A percentile compares a stretch with the other conserved stretches of the same genome.
Conservation (phyloP, 2,797 vertebrate species). For the Eutrigla gurnardus region DNA sequence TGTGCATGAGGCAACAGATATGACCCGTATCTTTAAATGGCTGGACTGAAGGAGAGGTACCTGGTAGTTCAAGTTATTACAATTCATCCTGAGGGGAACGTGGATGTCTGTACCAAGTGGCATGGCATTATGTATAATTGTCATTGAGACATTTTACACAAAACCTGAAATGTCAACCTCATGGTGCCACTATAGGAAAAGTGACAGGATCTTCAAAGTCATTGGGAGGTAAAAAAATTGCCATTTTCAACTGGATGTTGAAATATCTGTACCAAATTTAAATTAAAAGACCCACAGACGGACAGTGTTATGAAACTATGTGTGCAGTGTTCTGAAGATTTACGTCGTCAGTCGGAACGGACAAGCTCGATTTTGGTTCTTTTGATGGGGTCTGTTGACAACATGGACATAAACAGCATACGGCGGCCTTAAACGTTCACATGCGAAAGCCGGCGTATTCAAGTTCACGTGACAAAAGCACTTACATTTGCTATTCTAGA, state of each 20-base stretch:
- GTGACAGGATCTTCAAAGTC: not conserved
- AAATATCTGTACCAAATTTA: not conserved
- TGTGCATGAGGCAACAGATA: not conserved
- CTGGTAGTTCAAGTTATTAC: not conserved
- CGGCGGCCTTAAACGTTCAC: no score
- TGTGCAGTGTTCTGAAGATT: not conserved
- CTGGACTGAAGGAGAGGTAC: not conserved
- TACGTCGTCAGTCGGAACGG: not conserved
- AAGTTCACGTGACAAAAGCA: not conserved
- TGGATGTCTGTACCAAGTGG: not conserved
- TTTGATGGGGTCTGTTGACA: not conserved
- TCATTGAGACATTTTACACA: not conserved
- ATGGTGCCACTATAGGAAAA: not conserved
- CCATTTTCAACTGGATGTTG: not conserved
- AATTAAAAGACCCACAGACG: not conserved
- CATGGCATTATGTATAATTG: no score
- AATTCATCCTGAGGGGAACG: not conserved
- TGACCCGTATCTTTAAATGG: not conserved
- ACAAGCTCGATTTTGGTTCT: not conserved
- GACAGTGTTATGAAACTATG: not conserved
- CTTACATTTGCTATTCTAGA: not conserved
- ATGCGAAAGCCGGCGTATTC: not conserved
- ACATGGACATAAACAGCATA: not conserved
- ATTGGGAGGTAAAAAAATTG: not conserved
- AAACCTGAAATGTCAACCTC: not conserved